Conservation (phyloP, 2,888 invertebrate species). For the Gastrophysa polygoni region DNA sequence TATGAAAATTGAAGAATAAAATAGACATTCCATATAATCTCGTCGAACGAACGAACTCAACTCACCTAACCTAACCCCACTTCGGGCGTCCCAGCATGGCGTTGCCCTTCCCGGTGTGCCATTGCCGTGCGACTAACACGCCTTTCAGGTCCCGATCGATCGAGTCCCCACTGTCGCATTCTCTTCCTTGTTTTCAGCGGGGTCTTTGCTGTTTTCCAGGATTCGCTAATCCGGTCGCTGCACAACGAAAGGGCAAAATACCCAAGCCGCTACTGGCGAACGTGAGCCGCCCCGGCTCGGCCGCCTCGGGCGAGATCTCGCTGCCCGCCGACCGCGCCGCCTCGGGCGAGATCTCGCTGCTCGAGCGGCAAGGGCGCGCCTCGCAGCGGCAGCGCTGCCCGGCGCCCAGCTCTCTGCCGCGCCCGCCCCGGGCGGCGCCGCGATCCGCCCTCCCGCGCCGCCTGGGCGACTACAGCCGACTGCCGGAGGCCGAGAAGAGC, state of each 20-base stretch:
- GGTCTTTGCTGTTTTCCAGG: slow-evolving; percentile 87
- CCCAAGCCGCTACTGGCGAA: slow-evolving; percentile 76
- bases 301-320: slow-evolving; percentile 51
- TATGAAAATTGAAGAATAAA: too few relatives aligned
- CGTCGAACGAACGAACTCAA: not conserved
- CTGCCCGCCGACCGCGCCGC: too few relatives aligned
- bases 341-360: slow-evolving; percentile 72
- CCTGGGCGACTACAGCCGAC: slow-evolving; percentile 70
- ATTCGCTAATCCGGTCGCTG: slow-evolving; percentile 77
- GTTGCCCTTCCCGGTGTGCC: slow-evolving; percentile 57
- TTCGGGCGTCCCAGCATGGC: slow-evolving; percentile 58
- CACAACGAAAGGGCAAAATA: slow-evolving; percentile 78
- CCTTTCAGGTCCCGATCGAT: slow-evolving; percentile 56
- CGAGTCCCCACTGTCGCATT: slow-evolving; percentile 60
- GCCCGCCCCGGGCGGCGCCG: slow-evolving; percentile 68
- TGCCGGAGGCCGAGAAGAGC: slow-evolving; percentile 62
- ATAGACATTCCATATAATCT: slow-evolving; percentile 13
- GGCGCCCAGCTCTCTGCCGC: slow-evolving; percentile 74
- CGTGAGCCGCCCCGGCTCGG: slow-evolving; percentile 59
- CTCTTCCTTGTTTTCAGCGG: slow-evolving; percentile 71
- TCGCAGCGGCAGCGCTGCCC: slow-evolving; percentile 76
- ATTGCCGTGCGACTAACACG: slow-evolving; percentile 59
- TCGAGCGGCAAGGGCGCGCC: slow-evolving; percentile 78
- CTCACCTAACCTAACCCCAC: slow-evolving; percentile 21
- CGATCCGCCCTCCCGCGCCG: slow-evolving; percentile 58